Percentiles rank a stretch among this genome's conserved stretches.
phyloP scores from a whole-genome alignment of 2,113 vertebrate genomes.

The Zeus faber region DNA sequence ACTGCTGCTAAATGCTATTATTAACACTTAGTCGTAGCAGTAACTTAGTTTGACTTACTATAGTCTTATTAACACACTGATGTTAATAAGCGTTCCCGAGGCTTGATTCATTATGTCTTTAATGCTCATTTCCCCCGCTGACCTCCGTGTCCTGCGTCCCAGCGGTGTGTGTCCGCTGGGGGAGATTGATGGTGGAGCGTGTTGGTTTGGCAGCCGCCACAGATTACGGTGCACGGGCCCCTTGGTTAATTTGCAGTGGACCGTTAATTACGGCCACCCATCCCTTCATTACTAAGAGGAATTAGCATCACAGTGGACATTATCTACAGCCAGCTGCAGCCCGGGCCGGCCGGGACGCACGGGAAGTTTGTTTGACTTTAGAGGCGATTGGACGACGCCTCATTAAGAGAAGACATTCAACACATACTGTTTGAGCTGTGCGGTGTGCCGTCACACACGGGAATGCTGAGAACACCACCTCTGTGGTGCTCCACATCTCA shows the following conservation, averaged over 20 bases:
- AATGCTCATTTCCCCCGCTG: conserved; percentile 11
- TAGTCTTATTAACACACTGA: not conserved
- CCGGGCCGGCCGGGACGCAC: conserved; percentile 21
- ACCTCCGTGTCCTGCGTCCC: not conserved
- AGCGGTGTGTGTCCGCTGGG: conserved; percentile 24
- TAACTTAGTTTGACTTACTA: conserved; percentile 11
- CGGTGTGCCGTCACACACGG: too few relatives aligned
- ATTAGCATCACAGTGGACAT: conserved; percentile 45
- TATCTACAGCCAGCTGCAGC: conserved; percentile 21
- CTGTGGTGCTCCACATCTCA: too few relatives aligned
- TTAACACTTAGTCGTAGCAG: not conserved
- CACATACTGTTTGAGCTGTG: too few relatives aligned
- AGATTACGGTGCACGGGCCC: conserved; percentile 44
- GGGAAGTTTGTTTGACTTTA: conserved; percentile 45
- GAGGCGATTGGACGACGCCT: conserved; percentile 23
- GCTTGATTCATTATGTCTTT: conserved; percentile 43
- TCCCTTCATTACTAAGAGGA: conserved; percentile 58
- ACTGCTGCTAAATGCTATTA: too few relatives aligned
- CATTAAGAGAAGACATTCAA: too few relatives aligned
- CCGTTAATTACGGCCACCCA: conserved; percentile 58
- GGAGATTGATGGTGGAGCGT: conserved; percentile 49
- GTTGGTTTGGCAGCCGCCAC: conserved; percentile 41
- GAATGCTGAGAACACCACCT: too few relatives aligned
- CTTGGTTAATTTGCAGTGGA: conserved; percentile 70
- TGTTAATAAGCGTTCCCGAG: too few relatives aligned